These are phyloP conservation scores for Meandrina meandrites DNA, from an alignment of 92 coral and sea anemone species.

Conservation along the genomic window DNA sequence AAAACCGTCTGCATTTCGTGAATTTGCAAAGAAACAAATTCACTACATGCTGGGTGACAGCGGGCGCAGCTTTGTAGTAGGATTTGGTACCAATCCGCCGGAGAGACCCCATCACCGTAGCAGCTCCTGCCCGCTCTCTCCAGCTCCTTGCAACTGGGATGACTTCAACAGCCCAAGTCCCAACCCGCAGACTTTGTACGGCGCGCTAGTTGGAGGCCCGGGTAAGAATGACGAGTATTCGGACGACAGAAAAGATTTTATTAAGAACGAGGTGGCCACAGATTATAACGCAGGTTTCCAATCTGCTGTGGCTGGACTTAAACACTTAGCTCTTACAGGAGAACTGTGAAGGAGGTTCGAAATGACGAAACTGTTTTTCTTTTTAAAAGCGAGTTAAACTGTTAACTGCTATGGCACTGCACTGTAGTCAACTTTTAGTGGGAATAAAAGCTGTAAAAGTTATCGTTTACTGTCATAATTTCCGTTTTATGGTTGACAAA, in stretches of 20 bases:
- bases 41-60: conserved; percentile 83
- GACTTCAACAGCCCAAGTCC: conserved; percentile 50
- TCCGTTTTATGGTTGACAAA: no score
- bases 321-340: conserved; percentile 24
- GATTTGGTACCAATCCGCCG: conserved; percentile 81
- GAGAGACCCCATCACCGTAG: conserved; percentile 81
- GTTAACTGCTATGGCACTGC: neutral
- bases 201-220: conserved; percentile 91
- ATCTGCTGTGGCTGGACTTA: conserved; percentile 88
- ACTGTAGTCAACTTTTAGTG: neutral
- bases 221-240: conserved; percentile 61
- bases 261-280: conserved; percentile 80
- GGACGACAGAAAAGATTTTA: conserved; percentile 74
- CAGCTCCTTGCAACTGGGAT: conserved; percentile 65
- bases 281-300: conserved; percentile 93
- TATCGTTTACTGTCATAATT: neutral
- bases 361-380: neutral
- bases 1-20: conserved; percentile 53
- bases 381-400: no score
- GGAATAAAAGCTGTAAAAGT: conserved; percentile 6
- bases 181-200: conserved; percentile 79
- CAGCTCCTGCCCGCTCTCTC: conserved; percentile 75
- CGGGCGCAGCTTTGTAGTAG: conserved; percentile 88
- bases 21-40: conserved; percentile 78
- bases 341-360: neutral